A percentile compares a stretch with the other conserved stretches of the same genome.
These are phyloP conservation scores for Pachycephala philippinensis DNA, from an alignment of 2,113 vertebrate species.

Conservation along the genomic window DNA sequence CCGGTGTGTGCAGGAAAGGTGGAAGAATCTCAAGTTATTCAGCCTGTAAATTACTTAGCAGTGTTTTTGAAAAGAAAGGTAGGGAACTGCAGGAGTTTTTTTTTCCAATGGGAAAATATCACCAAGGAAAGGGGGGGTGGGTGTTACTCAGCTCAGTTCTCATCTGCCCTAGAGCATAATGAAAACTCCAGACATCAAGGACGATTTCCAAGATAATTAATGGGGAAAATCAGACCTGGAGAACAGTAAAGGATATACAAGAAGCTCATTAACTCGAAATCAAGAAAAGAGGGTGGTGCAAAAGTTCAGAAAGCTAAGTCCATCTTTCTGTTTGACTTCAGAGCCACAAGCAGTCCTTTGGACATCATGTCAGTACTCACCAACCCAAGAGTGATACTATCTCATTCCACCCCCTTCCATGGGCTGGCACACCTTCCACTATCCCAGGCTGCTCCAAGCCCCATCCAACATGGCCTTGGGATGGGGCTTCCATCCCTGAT, in stretches of 20 bases:
- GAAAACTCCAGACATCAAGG: background rate
- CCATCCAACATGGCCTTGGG: background rate
- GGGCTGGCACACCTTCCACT: background rate
- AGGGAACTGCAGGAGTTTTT: background rate
- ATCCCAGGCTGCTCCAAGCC: background rate
- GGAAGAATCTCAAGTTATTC: background rate
- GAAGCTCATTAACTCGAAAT: background rate
- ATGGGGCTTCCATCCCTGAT: background rate
- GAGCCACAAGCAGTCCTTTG: background rate
- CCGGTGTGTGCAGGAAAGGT: background rate
- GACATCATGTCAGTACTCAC: fast-evolving
- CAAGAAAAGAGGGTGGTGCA: background rate
- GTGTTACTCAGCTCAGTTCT: background rate
- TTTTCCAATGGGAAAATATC: background rate
- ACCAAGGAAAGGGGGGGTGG: background rate
- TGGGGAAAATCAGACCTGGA: background rate
- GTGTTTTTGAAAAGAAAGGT: background rate
- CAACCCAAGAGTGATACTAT: background rate
- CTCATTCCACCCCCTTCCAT: background rate
- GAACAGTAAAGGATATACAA: background rate
- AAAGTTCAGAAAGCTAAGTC: background rate
- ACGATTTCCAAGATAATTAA: background rate
- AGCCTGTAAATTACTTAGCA: background rate
- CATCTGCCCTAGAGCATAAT: background rate
- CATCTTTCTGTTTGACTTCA: background rate